Base-by-base conservation (phyloP, 1,140 invertebrate genomes). In the Nebria ingens region DNA sequence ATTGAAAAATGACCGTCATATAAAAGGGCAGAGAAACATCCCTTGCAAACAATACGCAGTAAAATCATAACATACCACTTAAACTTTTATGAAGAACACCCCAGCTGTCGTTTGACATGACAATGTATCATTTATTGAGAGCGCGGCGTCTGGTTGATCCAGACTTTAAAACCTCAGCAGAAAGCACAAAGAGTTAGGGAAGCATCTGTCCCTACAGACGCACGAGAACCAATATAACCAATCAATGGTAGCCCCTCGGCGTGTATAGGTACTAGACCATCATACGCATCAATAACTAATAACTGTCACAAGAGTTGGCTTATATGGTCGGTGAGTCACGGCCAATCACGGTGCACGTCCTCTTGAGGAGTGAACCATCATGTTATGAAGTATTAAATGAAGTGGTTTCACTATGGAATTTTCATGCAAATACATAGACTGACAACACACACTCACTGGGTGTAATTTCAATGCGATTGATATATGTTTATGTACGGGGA, bases 161-260 rank as follows among this genome's bases (percentile, higher is more conserved):
- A 29, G 4, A 13, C 4, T 29, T 29, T 4, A 29, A 29, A 29
- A 6, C 25, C 25, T 29, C 25, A 4, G 25, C 13, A 13, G 13
- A 29, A 29, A 29, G 13, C 25, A 29, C 25, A 29, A 29, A 29
- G 25, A 29, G 25, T 29, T 29, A 29, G 25, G 25, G 25, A 19
- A 22, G 55, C 58, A 59, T 59, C 58, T 59, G 58, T 42, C 55
- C 55, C 38, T n/a, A n/a, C 45, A 21, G 57, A 58, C 50, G 51
- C 49, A 52, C 59, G 4, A 61, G n/a, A n/a, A n/a, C n/a, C n/a
- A n/a, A n/a, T n/a, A 58, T 61, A 61, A 61, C 57, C 59, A 61
- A 61, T 61, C 59, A 56, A 50, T 29, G 25, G 25, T 51, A 58
- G 54, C 55, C 57, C 59, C 57, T 61, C 51, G 38, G 51, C 52